phyloP scores from a whole-genome alignment of 2,888 invertebrate species.

The Phymatocera aterrima region DNA sequence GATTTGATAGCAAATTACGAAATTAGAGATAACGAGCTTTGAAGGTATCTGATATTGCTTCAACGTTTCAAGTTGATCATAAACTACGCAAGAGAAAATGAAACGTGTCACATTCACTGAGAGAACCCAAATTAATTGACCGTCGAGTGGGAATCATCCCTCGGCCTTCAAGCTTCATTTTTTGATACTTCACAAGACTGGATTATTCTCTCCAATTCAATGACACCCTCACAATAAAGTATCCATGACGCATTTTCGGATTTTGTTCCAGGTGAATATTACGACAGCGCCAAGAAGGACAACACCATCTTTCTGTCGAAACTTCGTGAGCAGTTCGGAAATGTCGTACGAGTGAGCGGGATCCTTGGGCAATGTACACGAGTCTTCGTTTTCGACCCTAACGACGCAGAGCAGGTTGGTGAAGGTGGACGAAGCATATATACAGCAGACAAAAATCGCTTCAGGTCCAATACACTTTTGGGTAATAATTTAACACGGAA shows the following conservation, averaged over 20 bases:
- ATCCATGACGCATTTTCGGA: neutral
- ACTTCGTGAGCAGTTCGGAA: slow-evolving; percentile 36
- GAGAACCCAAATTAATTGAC: neutral
- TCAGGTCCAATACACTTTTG: slow-evolving; percentile 18
- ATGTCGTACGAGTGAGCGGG: slow-evolving; percentile 26
- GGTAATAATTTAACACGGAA: neutral
- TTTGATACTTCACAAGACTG: neutral
- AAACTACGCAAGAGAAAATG: neutral
- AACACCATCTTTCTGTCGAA: slow-evolving; percentile 1
- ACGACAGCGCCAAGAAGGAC: neutral
- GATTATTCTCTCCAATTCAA: neutral
- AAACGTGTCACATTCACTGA: slow-evolving; percentile 10
- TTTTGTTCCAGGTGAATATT: slow-evolving; percentile 29
- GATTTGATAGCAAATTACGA: slow-evolving; percentile 31
- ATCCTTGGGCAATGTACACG: slow-evolving; percentile 22
- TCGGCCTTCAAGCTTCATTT: neutral
- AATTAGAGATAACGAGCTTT: slow-evolving; percentile 13
- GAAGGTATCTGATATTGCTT: neutral
- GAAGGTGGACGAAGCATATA: neutral
- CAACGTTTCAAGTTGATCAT: slow-evolving; percentile 4
- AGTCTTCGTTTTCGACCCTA: slow-evolving; percentile 46
- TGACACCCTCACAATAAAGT: neutral
- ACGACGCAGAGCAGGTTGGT: slow-evolving; percentile 44
- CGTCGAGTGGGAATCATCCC: neutral
- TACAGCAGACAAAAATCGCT: too few relatives aligned